Base-by-base conservation (phyloP, 2,888 invertebrate genomes). In the Aphidius colemani region DNA sequence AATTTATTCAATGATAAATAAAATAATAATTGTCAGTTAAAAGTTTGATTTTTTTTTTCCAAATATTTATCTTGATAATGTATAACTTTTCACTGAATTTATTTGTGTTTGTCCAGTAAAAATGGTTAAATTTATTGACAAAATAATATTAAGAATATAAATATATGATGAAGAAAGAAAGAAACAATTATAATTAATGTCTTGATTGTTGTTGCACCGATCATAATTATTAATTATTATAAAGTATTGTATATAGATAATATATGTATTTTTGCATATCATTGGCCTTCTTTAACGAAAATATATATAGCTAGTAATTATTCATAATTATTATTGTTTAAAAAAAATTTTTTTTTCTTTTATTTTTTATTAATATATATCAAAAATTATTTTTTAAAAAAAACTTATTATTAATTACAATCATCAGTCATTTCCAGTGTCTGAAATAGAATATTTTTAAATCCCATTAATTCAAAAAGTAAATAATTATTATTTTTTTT, bases 231-330 rank as follows among this genome's bases (percentile, higher is more conserved):
- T 30, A 30, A 30, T 30, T 77, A 79, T 78, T 76, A 76, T 79
- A 78, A 78, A 80, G 73, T 77, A 80, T 78, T 79, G 80, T 81
- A 80, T 67, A 80, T 81, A 81, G 75, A 78, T 77, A 76, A 72
- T 74, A 75, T 79, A 79, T 81, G 81, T 81, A 81, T 81, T 81
- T 81, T 81, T 80, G 79, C 81, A 81, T 80, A 81, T 80, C 80
- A 81, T 79, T 76, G 78, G 80, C 79, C 77, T 79, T 80, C 75
- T 77, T 77, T 71, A 73, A 67, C 75, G 74, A 79, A 72, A 73
- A 67, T 75, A 75, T 78, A 72, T 69, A 69, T 70, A 72, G 69
- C 67, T 67, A 68, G 66, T 64, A 70, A 63, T 61, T 69, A 61
- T 71, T 18, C 13, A 65, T 69, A 66, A 61, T 58, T 64, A 65